phyloP scores from a whole-genome alignment of 2,888 invertebrate genomes.

The Electrophaes corylata region DNA sequence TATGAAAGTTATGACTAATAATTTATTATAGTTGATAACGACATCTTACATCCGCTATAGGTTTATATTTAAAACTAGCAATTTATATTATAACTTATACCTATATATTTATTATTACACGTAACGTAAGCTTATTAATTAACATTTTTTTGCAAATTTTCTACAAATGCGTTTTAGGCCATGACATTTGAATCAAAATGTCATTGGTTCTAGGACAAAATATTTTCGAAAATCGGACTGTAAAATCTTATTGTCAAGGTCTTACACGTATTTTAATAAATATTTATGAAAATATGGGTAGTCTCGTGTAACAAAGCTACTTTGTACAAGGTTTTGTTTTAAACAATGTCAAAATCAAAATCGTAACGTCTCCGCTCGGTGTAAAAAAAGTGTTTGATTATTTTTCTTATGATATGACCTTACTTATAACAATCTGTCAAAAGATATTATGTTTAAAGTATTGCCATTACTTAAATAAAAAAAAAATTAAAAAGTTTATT shows the following conservation, averaged over 20 bases:
- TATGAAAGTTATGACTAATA: conserved; percentile 9
- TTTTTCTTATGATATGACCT: too few species aligned
- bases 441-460: too few species aligned
- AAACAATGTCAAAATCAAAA: too few species aligned
- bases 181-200: background rate
- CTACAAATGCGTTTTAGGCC: background rate
- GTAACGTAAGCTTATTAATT: background rate
- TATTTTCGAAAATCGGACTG: background rate
- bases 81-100: too few species aligned
- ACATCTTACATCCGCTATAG: conserved; percentile 11
- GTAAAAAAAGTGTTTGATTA: too few species aligned
- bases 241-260: background rate
- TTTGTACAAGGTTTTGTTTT: background rate
- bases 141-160: background rate
- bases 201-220: background rate
- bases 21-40: conserved; percentile 4
- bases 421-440: too few species aligned
- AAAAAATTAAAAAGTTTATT: too few species aligned
- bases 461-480: too few species aligned
- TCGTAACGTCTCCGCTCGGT: too few species aligned
- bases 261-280: background rate
- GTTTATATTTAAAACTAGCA: too few species aligned
- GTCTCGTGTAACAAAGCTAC: background rate
- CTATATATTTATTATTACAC: too few species aligned
- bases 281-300: background rate